Conservation (phyloP, 2,113 vertebrate genomes). For the Poicephalus gulielmi region DNA sequence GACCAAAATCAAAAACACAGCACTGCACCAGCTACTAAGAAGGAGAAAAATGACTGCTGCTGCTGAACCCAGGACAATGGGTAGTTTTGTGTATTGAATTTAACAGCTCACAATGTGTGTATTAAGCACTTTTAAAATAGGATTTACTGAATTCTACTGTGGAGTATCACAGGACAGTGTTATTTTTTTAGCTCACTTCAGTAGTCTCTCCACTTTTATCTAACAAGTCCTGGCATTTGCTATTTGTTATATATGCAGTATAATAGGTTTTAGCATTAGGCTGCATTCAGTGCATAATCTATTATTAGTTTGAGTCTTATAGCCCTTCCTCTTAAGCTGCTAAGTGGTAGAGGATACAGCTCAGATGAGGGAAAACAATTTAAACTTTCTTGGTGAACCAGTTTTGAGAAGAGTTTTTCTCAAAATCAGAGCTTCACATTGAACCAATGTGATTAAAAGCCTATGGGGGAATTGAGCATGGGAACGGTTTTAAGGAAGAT, state of each 20-base stretch:
- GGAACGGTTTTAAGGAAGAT: slow-evolving; percentile 57
- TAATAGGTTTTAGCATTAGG: not conserved
- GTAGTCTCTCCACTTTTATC: not conserved
- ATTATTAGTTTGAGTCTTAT: not conserved
- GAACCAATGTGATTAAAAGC: slow-evolving; percentile 32
- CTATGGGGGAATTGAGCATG: slow-evolving; percentile 32
- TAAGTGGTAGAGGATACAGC: not conserved
- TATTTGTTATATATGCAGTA: not conserved
- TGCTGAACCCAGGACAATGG: no score
- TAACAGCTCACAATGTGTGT: not conserved
- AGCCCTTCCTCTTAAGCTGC: not conserved
- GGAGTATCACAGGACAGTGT: not conserved
- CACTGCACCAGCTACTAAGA: no score
- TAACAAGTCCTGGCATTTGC: not conserved
- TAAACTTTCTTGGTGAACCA: slow-evolving; percentile 47
- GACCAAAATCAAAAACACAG: no score
- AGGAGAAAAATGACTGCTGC: no score
- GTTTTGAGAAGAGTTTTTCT: slow-evolving; percentile 36
- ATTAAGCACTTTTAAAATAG: not conserved
- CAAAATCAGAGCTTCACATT: not conserved
- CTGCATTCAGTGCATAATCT: not conserved
- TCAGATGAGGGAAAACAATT: not conserved
- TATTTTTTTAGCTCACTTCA: not conserved
- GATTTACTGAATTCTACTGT: not conserved
- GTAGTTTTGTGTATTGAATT: not conserved